Evolutionary conservation across 2,888 invertebrate species (phyloP).

Genomic region (Argyresthia goedartella): DNA sequence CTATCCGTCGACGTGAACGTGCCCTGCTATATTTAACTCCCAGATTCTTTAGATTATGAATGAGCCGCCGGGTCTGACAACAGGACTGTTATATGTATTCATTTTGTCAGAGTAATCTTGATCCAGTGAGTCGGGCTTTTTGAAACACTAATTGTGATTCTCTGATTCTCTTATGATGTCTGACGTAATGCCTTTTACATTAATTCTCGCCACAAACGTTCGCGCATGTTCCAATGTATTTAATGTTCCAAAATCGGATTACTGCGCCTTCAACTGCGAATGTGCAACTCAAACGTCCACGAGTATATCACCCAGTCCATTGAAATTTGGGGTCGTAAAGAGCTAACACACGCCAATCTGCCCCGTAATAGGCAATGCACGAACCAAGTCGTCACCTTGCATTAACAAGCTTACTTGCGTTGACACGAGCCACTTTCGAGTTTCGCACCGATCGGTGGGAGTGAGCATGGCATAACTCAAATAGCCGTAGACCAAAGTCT

Average conservation of each 20-base stretch:
- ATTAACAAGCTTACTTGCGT: conserved; percentile 39
- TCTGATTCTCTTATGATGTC: too few species aligned
- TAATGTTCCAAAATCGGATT: too few species aligned
- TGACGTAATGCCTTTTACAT: too few species aligned
- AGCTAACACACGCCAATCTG: conserved; percentile 26
- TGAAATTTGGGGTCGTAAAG: conserved; percentile 35
- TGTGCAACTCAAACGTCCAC: neutral
- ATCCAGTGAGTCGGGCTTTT: neutral
- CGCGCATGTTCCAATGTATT: too few species aligned
- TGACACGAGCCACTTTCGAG: conserved; percentile 25
- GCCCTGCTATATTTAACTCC: conserved; percentile 43
- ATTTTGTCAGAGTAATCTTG: too few species aligned
- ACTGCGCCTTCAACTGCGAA: too few species aligned
- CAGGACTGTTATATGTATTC: conserved; percentile 16
- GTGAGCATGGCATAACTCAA: conserved; percentile 15
- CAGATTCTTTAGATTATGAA: conserved; percentile 41
- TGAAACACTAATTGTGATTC: too few species aligned
- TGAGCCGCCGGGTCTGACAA: conserved; percentile 33
- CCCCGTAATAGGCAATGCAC: conserved; percentile 52
- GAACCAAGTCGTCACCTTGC: conserved; percentile 30
- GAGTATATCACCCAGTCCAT: conserved; percentile 35
- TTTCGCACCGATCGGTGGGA: conserved; percentile 23
- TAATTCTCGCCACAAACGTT: too few species aligned
- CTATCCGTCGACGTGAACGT: conserved; percentile 34
- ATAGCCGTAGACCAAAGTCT: conserved; percentile 9